A percentile compares a stretch with the other conserved stretches of the same genome.
Conservation (phyloP, 2,113 vertebrate genomes). For the Bos taurus region DNA sequence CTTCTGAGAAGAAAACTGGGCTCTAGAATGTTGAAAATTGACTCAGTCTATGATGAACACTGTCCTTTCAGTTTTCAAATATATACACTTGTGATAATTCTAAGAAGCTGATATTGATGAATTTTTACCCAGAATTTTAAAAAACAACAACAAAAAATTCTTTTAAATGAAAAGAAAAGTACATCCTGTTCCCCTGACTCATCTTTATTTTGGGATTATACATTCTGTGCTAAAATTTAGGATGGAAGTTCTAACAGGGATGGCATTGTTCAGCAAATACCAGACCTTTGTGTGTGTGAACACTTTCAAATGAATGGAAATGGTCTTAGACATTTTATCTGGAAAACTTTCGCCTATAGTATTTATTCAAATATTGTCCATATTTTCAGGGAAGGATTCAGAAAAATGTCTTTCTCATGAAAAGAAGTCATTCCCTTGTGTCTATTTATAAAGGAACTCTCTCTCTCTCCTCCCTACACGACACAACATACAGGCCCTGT, state of each 20-base stretch:
- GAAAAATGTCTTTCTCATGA: constrained; percentile 20
- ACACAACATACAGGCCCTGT: not conserved
- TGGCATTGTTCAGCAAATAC: constrained; percentile 32
- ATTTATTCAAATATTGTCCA: constrained; percentile 20
- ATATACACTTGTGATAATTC: not conserved
- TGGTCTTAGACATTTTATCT: constrained; percentile 25
- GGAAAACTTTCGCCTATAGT: constrained; percentile 18
- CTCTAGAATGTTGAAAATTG: not conserved
- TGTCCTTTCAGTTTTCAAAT: not conserved
- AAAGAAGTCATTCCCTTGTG: not conserved
- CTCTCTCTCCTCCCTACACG: not conserved
- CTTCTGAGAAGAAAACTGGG: not conserved
- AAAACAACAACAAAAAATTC: not conserved
- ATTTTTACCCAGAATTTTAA: not conserved
- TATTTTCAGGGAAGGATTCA: not conserved
- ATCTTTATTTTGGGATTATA: not conserved
- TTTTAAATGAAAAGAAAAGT: constrained; percentile 28
- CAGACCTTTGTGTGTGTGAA: not conserved
- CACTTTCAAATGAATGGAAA: constrained; percentile 50
- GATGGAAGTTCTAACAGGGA: constrained; percentile 16
- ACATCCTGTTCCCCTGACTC: constrained; percentile 14
- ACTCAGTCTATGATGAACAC: not conserved
- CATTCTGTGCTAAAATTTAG: constrained; percentile 8
- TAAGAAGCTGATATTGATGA: not conserved
- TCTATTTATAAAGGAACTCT: constrained; percentile 8